Base-by-base conservation (phyloP, 2,113 vertebrate species). In the Bubo blakistoni region DNA sequence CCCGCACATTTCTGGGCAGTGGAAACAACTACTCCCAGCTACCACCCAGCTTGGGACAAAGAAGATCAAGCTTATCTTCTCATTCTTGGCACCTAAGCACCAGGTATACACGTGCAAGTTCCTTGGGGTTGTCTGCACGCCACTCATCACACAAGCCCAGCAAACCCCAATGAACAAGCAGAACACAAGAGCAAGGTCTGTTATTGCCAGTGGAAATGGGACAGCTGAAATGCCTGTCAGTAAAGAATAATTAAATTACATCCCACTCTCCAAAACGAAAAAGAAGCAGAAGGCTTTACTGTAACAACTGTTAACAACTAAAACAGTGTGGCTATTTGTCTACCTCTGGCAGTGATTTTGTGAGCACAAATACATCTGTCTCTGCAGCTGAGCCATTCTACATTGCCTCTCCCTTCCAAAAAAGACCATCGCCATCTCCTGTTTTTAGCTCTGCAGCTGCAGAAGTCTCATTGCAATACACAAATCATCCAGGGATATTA, bases 271-370 rank as follows among this genome's bases (percentile, higher is more conserved):
- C 58, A 71, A 59, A 63, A 30, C 1, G 11, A 55, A 59, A 88
- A 65, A 1, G 4, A 13, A 81, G 79, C 90, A 77, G 87, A 88
- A 88, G 38, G 71, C 36, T 94, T 90, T 51, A n/a, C 72, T 92
- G 3, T 36, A 73, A 36, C 67, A 80, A 92, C 82, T 88, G 63
- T 63, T 77, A 29, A 36, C 3, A 55, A 63, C 67, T 59, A 42
- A 80, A 86, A 14, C 80, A 88, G 73, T 7, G 3, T n/a, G 81
- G 73, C 81, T 74, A 52, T 62, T 54, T 74, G 83, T 62, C 85
- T 81, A 21, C 92, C 88, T 54, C 92, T 94, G 88, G 89, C 85
- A 96, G 71, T 47, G 55, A 73, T 65, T 76, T 46, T 71, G 84
- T 36, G 81, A 94, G 90, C 66, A 81, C 90, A 95, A 79, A 71